Conservation (phyloP, 2,888 invertebrate genomes). For the Beris chalybata region DNA sequence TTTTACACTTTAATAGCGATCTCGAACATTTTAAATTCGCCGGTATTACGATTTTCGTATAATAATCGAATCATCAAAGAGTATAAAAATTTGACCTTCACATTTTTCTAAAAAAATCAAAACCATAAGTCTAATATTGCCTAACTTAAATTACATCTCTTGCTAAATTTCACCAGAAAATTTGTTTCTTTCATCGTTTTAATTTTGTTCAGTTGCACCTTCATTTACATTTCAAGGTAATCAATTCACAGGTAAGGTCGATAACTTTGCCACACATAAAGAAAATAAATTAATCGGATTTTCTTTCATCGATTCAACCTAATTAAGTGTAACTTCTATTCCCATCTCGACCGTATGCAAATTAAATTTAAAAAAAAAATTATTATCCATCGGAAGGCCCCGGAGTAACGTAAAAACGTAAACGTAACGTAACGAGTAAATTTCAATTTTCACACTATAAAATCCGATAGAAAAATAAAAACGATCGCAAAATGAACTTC, state of each 20-base stretch:
- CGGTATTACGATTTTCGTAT: too few species aligned
- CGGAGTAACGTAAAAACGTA: too few species aligned
- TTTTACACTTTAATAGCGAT: too few species aligned
- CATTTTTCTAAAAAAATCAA: conserved; percentile 11
- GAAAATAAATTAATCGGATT: neutral
- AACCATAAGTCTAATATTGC: neutral
- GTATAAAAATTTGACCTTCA: conserved; percentile 12
- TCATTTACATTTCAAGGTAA: conserved; percentile 13
- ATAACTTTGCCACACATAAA: neutral
- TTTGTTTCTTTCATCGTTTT: neutral
- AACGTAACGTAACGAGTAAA: too few species aligned
- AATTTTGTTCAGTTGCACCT: neutral
- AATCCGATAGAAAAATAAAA: too few species aligned
- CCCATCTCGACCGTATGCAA: conserved; percentile 1
- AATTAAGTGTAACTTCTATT: conserved; percentile 7
- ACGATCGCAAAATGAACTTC: too few species aligned
- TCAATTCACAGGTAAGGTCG: neutral
- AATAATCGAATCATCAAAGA: too few species aligned
- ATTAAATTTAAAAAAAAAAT: neutral
- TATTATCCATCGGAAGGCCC: too few species aligned
- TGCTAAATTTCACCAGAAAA: conserved; percentile 9
- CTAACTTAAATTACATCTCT: neutral
- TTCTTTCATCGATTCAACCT: neutral
- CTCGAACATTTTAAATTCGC: too few species aligned
- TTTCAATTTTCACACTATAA: too few species aligned